Evolutionary conservation across 2,888 invertebrate species (phyloP), one percentile per base, ranked within the genome.

Genomic region (Trachelus troglodyta): DNA sequence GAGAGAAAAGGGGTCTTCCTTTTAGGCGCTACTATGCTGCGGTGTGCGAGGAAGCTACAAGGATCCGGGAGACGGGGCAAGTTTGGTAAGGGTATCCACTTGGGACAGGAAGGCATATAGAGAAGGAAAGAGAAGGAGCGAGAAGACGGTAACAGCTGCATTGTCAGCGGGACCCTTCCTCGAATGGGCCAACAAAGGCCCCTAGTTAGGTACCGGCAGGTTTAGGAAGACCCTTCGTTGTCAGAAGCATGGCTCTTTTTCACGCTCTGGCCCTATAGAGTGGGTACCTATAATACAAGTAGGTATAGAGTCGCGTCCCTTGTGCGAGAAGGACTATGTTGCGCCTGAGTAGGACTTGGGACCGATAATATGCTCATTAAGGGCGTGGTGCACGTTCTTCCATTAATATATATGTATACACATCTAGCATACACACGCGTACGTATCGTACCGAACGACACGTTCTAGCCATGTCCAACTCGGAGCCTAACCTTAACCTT

Each of bases 241-340:
- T 81, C 81, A 75, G 76, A 75, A 77, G 79, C 74, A 73, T 33
- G 80, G 77, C 77, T 71, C 78, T 81, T 81, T 81, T 81, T 81
- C 81, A 80, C 80, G 75, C 80, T 80, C 56, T 4, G 56, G 23
- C 56, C 56, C 23, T 23, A 23, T 23, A 56, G 56, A 56, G 56
- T 56, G 23, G 56, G 23, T 56, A 56, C 56, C 56, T 9, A 56
- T 9, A 2, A 31, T 31, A 34, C 56, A 23, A 56, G 56, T 56
- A 56, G 56, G 56, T 56, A 56, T 56, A 23, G 23, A 56, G 56
- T 56, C 15, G 23, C 23, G 56, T 56, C 78, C 79, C 79, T 80
- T 78, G 78, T 79, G 75, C 74, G 75, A 77, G 79, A 69, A 73
- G 31, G 78, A 77, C 79, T 30, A 75, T 81, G 79, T 81, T 81